phyloP scores from a whole-genome alignment of 2,113 vertebrate species.

The Machaerirhynchus nigripectus region DNA sequence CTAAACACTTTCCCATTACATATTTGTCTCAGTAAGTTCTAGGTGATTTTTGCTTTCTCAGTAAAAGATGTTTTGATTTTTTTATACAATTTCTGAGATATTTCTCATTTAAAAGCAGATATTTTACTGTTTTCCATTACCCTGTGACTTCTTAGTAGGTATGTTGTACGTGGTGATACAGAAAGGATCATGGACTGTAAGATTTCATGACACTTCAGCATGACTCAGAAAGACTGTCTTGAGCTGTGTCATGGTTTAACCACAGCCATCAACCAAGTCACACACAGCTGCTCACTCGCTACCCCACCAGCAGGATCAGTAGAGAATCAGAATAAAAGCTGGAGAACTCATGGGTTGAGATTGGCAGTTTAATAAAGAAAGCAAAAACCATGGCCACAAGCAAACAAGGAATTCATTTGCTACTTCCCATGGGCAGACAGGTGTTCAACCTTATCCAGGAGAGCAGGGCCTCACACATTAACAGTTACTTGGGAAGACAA shows the following conservation, averaged over 20 bases:
- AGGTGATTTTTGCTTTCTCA: neutral
- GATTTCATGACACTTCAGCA: neutral
- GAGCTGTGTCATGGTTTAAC: neutral
- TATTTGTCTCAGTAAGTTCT: neutral
- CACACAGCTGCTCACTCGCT: rapidly evolving
- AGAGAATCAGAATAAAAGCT: neutral
- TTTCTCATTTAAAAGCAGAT: neutral
- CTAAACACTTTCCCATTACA: neutral
- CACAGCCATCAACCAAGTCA: rapidly evolving
- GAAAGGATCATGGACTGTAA: neutral
- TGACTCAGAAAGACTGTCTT: neutral
- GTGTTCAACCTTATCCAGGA: neutral
- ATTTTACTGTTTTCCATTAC: neutral
- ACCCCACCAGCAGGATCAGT: neutral
- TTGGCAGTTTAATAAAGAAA: neutral
- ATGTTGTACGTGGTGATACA: neutral
- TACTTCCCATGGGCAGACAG: neutral
- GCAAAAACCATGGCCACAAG: neutral
- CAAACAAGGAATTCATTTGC: neutral
- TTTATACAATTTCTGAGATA: neutral
- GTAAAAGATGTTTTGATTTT: neutral
- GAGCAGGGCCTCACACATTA: rapidly evolving
- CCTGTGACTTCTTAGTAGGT: neutral
- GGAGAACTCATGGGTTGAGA: neutral
- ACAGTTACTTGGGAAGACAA: neutral